Conservation (phyloP, 1,140 invertebrate species). For the Drosophila mauritiana region DNA sequence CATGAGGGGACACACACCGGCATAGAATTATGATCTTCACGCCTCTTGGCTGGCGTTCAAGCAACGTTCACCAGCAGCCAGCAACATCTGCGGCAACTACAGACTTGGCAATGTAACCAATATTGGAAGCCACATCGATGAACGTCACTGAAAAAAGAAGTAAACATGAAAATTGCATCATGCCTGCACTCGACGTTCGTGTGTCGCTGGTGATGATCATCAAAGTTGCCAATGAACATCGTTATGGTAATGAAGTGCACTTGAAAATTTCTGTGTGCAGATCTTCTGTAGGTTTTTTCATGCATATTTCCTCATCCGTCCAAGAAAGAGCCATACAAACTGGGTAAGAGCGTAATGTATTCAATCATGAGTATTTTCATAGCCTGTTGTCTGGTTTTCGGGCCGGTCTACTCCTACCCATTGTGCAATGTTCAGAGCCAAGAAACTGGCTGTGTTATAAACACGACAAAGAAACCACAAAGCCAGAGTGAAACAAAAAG, state of each 20-base stretch:
- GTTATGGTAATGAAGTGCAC: slow-evolving; percentile 63
- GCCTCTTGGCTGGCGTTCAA: slow-evolving; percentile 47
- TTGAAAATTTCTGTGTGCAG: slow-evolving; percentile 51
- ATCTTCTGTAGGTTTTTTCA: slow-evolving; percentile 15
- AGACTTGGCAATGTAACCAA: slow-evolving; percentile 78
- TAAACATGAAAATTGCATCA: slow-evolving; percentile 63
- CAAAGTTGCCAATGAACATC: slow-evolving; percentile 38
- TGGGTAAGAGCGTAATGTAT: slow-evolving; percentile 20
- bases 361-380: slow-evolving; percentile 42
- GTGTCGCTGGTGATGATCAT: slow-evolving; percentile 22
- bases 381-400: slow-evolving; percentile 26
- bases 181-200: slow-evolving; percentile 26
- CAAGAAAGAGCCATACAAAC: slow-evolving; percentile 1
- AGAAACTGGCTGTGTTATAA: slow-evolving; percentile 54
- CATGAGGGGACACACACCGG: slow-evolving; percentile 18
- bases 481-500: slow-evolving; percentile 23
- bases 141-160: slow-evolving; percentile 20
- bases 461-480: slow-evolving; percentile 45
- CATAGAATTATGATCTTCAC: slow-evolving; percentile 80
- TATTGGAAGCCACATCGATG: slow-evolving; percentile 65
- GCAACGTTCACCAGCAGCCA: slow-evolving; percentile 31
- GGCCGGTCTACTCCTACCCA: slow-evolving; percentile 9
- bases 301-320: slow-evolving; percentile 34
- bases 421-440: slow-evolving; percentile 58
- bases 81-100: slow-evolving; percentile 15